Conservation (phyloP, 2,797 vertebrate genomes). For the Spinus olivaceus region DNA sequence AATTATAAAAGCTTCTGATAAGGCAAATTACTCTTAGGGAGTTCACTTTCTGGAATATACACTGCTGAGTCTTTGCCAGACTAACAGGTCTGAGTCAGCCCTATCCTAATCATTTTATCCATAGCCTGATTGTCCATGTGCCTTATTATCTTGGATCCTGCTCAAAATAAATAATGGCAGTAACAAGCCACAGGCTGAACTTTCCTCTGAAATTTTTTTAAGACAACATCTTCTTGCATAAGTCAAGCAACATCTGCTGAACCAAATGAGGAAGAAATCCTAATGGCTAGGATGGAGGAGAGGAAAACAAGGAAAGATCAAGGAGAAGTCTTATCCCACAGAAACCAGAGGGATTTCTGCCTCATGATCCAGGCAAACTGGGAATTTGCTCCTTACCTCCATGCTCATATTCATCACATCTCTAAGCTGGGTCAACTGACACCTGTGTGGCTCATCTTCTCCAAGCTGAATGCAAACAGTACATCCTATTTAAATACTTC, state of each 20-base stretch:
- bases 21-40: conserved; percentile 59
- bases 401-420: neutral
- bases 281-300: neutral
- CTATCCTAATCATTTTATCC: conserved; percentile 64
- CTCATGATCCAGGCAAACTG: neutral
- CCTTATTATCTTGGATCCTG: conserved; percentile 57
- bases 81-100: conserved; percentile 70
- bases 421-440: neutral
- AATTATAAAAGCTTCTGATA: conserved; percentile 61
- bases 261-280: conserved; percentile 4
- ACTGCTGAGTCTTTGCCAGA: conserved; percentile 49
- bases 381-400: neutral
- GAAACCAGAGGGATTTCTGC: neutral
- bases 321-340: neutral
- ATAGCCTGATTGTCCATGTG: conserved; percentile 65
- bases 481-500: neutral
- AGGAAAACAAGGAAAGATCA: neutral
- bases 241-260: conserved; percentile 55
- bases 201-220: conserved; percentile 53
- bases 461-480: neutral
- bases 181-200: conserved; percentile 62
- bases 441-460: neutral
- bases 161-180: conserved; percentile 71
- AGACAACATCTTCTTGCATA: conserved; percentile 53
- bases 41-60: conserved; percentile 68